These are phyloP conservation scores for Melanogrammus aeglefinus DNA, from an alignment of 2,797 vertebrate species.

Conservation along the genomic window DNA sequence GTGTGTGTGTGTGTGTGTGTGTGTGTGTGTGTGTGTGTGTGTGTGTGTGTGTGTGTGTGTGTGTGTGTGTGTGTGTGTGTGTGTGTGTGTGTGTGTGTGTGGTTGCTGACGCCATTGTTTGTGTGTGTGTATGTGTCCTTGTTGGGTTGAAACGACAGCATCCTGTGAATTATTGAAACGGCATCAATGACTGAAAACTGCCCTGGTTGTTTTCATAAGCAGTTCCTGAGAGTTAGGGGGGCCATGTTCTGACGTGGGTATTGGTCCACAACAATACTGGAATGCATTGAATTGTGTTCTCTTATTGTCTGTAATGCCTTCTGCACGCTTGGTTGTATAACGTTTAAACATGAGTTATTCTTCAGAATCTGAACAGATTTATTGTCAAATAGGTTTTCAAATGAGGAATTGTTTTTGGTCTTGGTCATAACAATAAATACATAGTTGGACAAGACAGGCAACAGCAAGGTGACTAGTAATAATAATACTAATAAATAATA, in stretches of 20 bases:
- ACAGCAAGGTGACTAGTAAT: too few species aligned
- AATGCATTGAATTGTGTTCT: constrained; percentile 4
- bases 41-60: too few species aligned
- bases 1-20: too few species aligned
- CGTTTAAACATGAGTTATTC: background rate
- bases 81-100: too few species aligned
- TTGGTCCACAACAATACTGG: constrained; percentile 21
- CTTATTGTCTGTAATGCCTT: constrained; percentile 2
- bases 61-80: background rate
- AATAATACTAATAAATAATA: too few species aligned
- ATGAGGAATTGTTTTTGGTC: too few species aligned
- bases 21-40: too few species aligned
- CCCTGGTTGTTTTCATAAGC: constrained; percentile 36
- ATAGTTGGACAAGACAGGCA: too few species aligned
- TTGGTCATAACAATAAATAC: too few species aligned
- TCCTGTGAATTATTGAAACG: constrained; percentile 54
- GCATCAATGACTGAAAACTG: constrained; percentile 30
- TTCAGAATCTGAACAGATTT: too few species aligned
- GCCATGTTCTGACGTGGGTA: constrained; percentile 24
- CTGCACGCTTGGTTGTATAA: background rate
- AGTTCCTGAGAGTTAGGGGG: constrained; percentile 27
- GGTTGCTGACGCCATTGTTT: too few species aligned
- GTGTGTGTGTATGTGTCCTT: constrained; percentile 16
- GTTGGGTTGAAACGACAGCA: constrained; percentile 34
- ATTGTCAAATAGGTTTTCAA: too few species aligned